Evolutionary conservation across 2,113 vertebrate species (phyloP).

Genomic region (Panurus biarmicus): DNA sequence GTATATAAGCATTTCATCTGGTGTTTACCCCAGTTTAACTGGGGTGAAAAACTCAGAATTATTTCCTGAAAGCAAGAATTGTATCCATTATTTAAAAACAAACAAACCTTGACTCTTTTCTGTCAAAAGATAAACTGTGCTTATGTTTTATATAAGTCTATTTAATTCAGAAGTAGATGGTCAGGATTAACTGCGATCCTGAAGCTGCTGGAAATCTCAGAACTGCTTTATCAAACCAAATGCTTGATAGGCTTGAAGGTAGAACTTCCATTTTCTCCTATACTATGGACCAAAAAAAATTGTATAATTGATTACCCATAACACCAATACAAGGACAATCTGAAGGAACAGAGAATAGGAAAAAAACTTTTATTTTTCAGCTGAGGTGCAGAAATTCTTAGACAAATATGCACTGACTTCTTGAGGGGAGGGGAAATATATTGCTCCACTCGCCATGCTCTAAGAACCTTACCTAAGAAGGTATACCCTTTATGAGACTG

Average conservation of each 20-base stretch:
- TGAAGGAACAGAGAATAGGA: background rate
- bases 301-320: background rate
- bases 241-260: background rate
- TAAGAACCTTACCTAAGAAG: background rate
- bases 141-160: background rate
- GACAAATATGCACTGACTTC: background rate
- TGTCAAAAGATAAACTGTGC: background rate
- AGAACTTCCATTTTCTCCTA: background rate
- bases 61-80: background rate
- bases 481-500: background rate
- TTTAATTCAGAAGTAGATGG: background rate
- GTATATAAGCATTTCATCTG: background rate
- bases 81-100: background rate
- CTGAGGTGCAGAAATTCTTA: background rate
- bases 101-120: background rate
- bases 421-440: background rate
- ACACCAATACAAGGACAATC: background rate
- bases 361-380: background rate
- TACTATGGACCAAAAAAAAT: background rate
- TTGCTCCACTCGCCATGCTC: accelerated
- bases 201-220: background rate
- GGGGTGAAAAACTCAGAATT: background rate
- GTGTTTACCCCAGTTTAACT: background rate
- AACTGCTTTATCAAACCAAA: background rate
- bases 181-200: background rate